Evolutionary conservation across 2,888 invertebrate species (phyloP).

Genomic region (Siphlonurus alternatus): DNA sequence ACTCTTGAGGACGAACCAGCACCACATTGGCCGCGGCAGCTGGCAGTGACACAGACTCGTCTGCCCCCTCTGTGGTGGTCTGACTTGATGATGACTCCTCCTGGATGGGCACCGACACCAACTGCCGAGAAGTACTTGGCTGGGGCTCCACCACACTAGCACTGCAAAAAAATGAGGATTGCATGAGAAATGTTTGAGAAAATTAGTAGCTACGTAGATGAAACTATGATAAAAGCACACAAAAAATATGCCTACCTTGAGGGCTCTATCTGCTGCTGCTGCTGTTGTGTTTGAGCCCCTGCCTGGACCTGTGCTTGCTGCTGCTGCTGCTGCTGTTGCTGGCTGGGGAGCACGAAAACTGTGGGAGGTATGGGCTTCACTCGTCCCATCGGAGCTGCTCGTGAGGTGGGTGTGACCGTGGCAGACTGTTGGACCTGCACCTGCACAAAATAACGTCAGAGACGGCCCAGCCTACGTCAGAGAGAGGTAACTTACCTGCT

Average conservation of each 20-base stretch:
- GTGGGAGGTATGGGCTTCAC: conserved; percentile 20
- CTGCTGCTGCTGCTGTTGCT: conserved; percentile 30
- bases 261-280: too few relatives aligned
- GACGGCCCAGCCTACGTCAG: too few relatives aligned
- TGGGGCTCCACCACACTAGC: neutral
- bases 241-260: too few relatives aligned
- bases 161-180: too few relatives aligned
- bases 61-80: neutral
- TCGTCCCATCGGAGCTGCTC: neutral
- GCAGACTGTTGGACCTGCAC: neutral
- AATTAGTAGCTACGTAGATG: too few relatives aligned
- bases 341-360: conserved; percentile 36
- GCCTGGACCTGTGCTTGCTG: conserved; percentile 27
- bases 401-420: neutral
- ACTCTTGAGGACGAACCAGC: neutral
- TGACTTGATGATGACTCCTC: neutral
- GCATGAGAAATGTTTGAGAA: too few relatives aligned
- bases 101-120: neutral
- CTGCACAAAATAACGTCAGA: too few relatives aligned
- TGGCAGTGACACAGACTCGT: neutral
- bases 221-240: too few relatives aligned
- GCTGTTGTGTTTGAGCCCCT: conserved; percentile 23
- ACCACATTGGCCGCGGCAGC: neutral
- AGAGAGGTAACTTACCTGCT: neutral
- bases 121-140: neutral